A percentile compares a stretch with the other conserved stretches of the same genome.
These are phyloP conservation scores for Anas platyrhynchos DNA, from an alignment of 2,113 vertebrate species.

Conservation along the genomic window DNA sequence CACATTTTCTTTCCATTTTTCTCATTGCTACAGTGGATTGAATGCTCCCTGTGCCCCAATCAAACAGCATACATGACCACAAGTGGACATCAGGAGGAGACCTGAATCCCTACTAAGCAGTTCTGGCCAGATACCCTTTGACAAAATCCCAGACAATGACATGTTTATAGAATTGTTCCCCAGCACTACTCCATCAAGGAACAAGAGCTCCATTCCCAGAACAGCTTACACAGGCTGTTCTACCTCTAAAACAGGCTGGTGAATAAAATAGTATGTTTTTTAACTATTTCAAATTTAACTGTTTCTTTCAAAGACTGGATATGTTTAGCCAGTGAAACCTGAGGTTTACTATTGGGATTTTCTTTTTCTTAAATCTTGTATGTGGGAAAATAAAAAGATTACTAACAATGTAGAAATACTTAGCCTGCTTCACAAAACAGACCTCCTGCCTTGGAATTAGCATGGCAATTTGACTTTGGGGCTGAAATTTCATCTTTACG, in stretches of 20 bases:
- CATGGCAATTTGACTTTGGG: not conserved
- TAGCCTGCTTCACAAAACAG: not conserved
- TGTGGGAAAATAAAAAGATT: not conserved
- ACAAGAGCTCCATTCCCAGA: not conserved
- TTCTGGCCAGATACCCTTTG: not conserved
- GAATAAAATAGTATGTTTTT: not conserved
- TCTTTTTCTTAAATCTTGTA: not conserved
- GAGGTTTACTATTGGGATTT: not conserved
- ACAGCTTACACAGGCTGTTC: not conserved
- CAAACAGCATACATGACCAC: not conserved
- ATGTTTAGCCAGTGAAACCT: not conserved
- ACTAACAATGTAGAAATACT: not conserved
- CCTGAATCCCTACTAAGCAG: slow-evolving; percentile 33
- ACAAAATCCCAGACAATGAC: slow-evolving; percentile 29
- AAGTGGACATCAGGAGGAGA: not conserved
- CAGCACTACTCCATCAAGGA: not conserved
- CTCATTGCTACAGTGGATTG: not conserved
- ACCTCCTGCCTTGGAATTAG: not conserved
- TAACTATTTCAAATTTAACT: not conserved
- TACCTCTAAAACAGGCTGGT: not conserved
- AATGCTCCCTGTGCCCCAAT: not conserved
- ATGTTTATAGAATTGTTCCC: not conserved
- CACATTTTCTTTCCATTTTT: not conserved
- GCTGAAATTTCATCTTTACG: not conserved
- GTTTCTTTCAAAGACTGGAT: not conserved